phyloP scores from a whole-genome alignment of 2,113 vertebrate species.

The Sceloporus undulatus region DNA sequence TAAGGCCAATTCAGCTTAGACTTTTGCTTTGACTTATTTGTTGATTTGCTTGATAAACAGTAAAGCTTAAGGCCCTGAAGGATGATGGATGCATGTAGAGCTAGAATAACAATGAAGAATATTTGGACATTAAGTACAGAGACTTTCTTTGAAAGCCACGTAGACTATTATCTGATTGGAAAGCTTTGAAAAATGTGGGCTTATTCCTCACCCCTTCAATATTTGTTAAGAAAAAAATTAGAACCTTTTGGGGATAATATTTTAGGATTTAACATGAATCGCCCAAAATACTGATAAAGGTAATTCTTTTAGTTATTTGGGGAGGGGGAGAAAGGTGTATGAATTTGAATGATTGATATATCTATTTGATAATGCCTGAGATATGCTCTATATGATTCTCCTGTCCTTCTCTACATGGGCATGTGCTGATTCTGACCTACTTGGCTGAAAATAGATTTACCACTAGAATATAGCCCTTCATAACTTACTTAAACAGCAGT shows the following conservation, averaged over 20 bases:
- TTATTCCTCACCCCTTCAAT: constrained; percentile 26
- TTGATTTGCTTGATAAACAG: constrained; percentile 71
- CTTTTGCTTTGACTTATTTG: constrained; percentile 66
- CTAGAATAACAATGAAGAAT: constrained; percentile 57
- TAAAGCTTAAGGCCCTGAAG: constrained; percentile 44
- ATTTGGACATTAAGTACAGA: constrained; percentile 48
- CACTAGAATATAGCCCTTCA: background rate
- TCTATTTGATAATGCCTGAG: constrained; percentile 42
- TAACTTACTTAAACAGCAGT: background rate
- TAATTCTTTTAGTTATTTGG: constrained; percentile 29
- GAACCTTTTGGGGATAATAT: background rate
- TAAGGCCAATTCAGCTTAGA: constrained; percentile 60
- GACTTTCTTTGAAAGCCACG: constrained; percentile 57
- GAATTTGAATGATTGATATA: constrained; percentile 42
- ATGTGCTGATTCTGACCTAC: constrained; percentile 35
- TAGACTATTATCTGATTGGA: constrained; percentile 50
- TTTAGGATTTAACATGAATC: constrained; percentile 19
- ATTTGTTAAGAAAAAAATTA: constrained; percentile 31
- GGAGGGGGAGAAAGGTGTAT: background rate
- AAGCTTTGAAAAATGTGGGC: constrained; percentile 40
- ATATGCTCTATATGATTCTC: constrained; percentile 36
- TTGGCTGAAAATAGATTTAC: constrained; percentile 41
- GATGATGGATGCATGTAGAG: constrained; percentile 55
- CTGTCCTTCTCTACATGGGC: constrained; percentile 16
- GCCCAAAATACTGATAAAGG: constrained; percentile 21